A percentile compares a stretch with the other conserved stretches of the same genome.
These are phyloP conservation scores for Eupithecia subfuscata DNA, from an alignment of 2,888 invertebrate species.

Conservation along the genomic window DNA sequence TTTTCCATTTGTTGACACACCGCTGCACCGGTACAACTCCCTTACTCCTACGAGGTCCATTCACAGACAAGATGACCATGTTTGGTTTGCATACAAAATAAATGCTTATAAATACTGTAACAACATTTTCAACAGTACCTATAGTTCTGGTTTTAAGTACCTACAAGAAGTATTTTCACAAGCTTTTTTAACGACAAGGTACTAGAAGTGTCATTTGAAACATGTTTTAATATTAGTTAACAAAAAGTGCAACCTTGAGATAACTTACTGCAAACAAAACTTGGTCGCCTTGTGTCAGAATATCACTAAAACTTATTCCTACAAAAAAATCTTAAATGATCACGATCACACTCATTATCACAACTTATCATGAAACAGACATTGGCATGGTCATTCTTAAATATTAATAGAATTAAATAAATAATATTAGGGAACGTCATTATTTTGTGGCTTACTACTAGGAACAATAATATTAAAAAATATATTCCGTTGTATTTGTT, in stretches of 20 bases:
- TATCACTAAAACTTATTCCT: not conserved
- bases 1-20: not conserved
- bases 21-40: not conserved
- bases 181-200: not conserved
- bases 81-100: not conserved
- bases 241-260: not conserved
- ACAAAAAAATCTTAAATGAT: conserved; percentile 14
- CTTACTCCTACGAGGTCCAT: not conserved
- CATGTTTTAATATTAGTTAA: too few species aligned
- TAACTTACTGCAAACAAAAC: not conserved
- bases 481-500: not conserved
- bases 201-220: not conserved
- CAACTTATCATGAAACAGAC: conserved; percentile 15
- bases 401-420: conserved; percentile 5
- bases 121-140: not conserved
- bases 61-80: not conserved
- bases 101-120: not conserved
- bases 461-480: not conserved
- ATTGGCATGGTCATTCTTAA: conserved; percentile 19
- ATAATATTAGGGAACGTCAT: conserved; percentile 1
- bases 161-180: not conserved
- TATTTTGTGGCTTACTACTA: not conserved
- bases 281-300: not conserved
- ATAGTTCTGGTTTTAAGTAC: not conserved
- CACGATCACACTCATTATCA: conserved; percentile 44